Evolutionary conservation across 2,888 invertebrate genomes (phyloP), one percentile per base, ranked within the genome.

Genomic region (Odontomyia ornata): DNA sequence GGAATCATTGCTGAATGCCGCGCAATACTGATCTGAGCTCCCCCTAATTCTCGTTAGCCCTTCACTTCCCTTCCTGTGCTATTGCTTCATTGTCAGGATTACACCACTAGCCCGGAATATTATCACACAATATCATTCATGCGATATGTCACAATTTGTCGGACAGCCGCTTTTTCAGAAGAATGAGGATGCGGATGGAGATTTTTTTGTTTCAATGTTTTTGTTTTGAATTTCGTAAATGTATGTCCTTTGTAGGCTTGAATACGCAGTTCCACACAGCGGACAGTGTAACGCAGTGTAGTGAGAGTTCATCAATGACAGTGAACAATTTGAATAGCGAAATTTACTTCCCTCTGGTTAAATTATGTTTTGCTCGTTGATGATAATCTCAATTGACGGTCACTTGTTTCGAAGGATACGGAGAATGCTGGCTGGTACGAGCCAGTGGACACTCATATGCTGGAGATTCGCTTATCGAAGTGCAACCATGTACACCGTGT

Each of bases 101-200:
- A 73, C 30, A 73, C n/a, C 21, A 67, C 21, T 69, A 27, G 30
- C 2, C 27, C 28, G 52, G 28, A 27, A 56, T 56, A 30, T 72
- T 72, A 73, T 73, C 73, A 73, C 57, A 60, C 57, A 57, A 57
- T 57, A 72, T 72, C 72, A 56, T 72, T 72, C 72, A 72, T 73
- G 73, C 27, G 60, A 60, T 72, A 56, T 73, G 73, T 73, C 73
- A 73, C 57, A 73, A 73, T 73, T 73, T 73, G 73, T 73, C 73
- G 73, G 60, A 73, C 73, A 57, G 57, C 72, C 23, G 56, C 30
- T 72, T 72, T 72, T 56, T 28, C 72, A 27, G 30, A 69, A 23
- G 69, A 23, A 13, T 11, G 28, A 21, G 1, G n/a, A 46, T 46
- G 69, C 13, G 69, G 30, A 15, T 47, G 21, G 69, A 69, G 47